These are phyloP conservation scores for Eupithecia subumbrata DNA, from an alignment of 2,888 invertebrate species.

Conservation along the genomic window DNA sequence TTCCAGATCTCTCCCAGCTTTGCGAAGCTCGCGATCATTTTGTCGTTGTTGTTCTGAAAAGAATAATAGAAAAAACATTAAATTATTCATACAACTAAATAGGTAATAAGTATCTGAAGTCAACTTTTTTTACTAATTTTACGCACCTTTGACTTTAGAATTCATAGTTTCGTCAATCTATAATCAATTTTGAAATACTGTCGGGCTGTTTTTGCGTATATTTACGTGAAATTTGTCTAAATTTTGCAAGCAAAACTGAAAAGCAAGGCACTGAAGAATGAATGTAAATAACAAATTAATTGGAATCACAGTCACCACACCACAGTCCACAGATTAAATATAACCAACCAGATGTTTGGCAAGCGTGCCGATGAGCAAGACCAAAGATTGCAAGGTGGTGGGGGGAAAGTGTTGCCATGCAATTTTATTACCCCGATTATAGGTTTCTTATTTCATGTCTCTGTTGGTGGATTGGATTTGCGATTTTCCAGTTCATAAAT, in stretches of 20 bases:
- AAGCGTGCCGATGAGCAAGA: too few relatives aligned
- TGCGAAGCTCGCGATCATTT: slow-evolving; percentile 91
- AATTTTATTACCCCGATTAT: too few relatives aligned
- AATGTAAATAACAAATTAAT: neutral
- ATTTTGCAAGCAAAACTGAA: neutral
- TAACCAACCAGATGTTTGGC: too few relatives aligned
- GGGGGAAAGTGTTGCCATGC: too few relatives aligned
- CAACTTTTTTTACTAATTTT: neutral
- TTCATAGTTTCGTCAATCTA: neutral
- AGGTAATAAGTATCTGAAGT: too few relatives aligned
- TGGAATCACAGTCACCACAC: neutral
- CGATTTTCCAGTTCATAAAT: too few relatives aligned
- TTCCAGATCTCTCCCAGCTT: slow-evolving; percentile 92
- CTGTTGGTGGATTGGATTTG: too few relatives aligned
- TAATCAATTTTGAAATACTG: neutral
- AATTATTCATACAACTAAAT: neutral
- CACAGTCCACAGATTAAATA: too few relatives aligned
- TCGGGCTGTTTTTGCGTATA: neutral
- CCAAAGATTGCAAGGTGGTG: too few relatives aligned
- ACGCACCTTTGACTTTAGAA: neutral
- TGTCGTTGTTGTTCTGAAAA: slow-evolving; percentile 91
- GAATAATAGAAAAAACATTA: neutral
- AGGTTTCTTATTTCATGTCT: too few relatives aligned
- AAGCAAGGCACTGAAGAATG: neutral
- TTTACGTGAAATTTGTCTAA: neutral